Base-by-base conservation (phyloP, 2,113 vertebrate genomes). In the Bolborhynchus lineola region DNA sequence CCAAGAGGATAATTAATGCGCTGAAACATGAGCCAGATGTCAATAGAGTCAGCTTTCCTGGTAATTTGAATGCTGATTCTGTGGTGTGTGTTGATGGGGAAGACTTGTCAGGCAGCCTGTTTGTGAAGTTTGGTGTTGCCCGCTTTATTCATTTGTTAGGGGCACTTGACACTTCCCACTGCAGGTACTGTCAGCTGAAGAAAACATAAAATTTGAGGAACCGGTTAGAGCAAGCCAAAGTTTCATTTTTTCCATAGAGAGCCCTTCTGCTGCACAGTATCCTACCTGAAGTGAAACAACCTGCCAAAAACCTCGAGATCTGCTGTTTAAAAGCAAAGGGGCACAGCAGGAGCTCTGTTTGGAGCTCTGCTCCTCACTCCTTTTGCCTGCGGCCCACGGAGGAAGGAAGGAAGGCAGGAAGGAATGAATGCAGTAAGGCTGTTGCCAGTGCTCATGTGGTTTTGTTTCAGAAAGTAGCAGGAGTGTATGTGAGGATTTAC, bases 1-100 rank as follows among this genome's bases (percentile, higher is more conserved):
- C 94, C 95, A 92, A 93, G 94, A 96, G 95, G 87, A 96, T 96
- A 97, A 97, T 97, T 97, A 95, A 96, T 90, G 94, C 95, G 90
- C 82, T 95, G 90, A 96, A 97, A 96, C 63, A 93, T 88, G 67
- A 96, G 93, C 92, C 96, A 96, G 90, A 93, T 96, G 95, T 97
- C 96, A 97, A 96, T 93, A 94, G 70, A 95, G 59, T 88, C 93
- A 94, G 92, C 75, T 95, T 95, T 55, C 53, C 82, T 83, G 90
- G 96, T 96, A 88, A 92, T 96, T 97, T 95, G 90, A 95, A 96
- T 96, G 92, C 93, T 96, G 91, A 96, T 96, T 96, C 87, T 94
- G 85, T 94, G 95, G 82, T 85, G 87, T 90, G 70, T 84, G 87
- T 95, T 95, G 93, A 96, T 91, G 75, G 85, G 78, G 63, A 85